Conservation (phyloP, 2,797 vertebrate species). For the Anniella stebbinsi region DNA sequence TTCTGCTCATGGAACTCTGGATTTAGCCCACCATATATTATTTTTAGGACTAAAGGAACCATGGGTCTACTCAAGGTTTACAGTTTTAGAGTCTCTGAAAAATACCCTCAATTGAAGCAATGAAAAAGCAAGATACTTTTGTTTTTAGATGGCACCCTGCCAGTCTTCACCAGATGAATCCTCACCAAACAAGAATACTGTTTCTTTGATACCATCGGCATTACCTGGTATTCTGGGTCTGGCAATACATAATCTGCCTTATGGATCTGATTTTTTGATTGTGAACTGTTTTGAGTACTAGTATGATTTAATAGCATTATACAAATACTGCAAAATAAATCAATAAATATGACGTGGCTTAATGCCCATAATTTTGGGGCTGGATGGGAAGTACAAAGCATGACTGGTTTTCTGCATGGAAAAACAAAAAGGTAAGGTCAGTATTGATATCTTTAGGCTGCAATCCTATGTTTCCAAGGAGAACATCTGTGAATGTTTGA, state of each 20-base stretch:
- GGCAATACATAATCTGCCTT: too few species aligned
- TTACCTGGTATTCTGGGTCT: background rate
- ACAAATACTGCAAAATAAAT: background rate
- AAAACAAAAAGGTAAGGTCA: background rate
- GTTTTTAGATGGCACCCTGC: background rate
- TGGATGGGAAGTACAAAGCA: background rate
- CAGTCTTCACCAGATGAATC: background rate
- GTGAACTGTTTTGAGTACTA: background rate
- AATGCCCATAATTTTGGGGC: background rate
- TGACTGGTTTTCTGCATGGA: background rate
- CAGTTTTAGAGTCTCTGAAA: background rate
- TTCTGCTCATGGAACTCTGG: too few species aligned
- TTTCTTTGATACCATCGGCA: background rate
- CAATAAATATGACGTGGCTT: background rate
- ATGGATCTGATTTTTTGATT: background rate
- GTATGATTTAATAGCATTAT: background rate
- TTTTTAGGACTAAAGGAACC: too few species aligned
- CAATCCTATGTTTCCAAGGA: too few species aligned
- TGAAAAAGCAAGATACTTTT: background rate
- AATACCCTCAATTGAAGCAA: too few species aligned
- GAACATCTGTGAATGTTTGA: too few species aligned
- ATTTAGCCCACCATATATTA: too few species aligned
- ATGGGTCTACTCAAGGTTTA: background rate
- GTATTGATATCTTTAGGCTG: background rate
- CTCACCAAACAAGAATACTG: background rate